phyloP scores from a whole-genome alignment of 2,113 vertebrate species.

The Salvelinus namaycush region DNA sequence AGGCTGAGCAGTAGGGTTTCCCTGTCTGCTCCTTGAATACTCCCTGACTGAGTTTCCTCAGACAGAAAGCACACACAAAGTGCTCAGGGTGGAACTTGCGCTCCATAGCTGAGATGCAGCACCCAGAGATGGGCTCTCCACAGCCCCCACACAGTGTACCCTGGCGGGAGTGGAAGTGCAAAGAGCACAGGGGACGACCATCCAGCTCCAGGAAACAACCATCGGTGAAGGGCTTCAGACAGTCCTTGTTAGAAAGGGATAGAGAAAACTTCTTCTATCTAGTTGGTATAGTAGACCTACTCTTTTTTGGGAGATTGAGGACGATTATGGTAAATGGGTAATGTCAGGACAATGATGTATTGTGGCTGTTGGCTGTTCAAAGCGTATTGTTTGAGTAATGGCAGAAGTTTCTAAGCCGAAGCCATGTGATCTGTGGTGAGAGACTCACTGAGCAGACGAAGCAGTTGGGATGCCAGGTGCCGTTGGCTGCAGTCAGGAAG shows the following conservation, averaged over 20 bases:
- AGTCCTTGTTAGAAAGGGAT: slow-evolving; percentile 75
- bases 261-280: too few species aligned
- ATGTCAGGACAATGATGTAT: too few species aligned
- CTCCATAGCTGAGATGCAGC: slow-evolving; percentile 80
- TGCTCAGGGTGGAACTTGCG: slow-evolving; percentile 90
- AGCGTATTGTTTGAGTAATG: background rate
- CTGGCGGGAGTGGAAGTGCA: slow-evolving; percentile 83
- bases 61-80: slow-evolving; percentile 88
- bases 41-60: slow-evolving; percentile 83
- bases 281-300: too few species aligned
- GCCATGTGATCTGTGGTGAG: slow-evolving; percentile 39
- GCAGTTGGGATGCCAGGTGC: slow-evolving; percentile 89
- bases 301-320: too few species aligned
- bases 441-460: slow-evolving; percentile 87
- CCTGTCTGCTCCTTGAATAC: slow-evolving; percentile 74
- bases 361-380: background rate
- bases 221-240: slow-evolving; percentile 71
- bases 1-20: slow-evolving; percentile 84
- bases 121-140: slow-evolving; percentile 73
- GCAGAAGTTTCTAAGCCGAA: background rate
- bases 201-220: slow-evolving; percentile 86
- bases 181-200: slow-evolving; percentile 82
- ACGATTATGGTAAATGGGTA: too few species aligned
- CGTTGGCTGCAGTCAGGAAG: slow-evolving; percentile 86
- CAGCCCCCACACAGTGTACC: slow-evolving; percentile 83